Percentiles rank a stretch among this genome's conserved stretches.
Evolutionary conservation across 2,888 invertebrate genomes (phyloP).

Genomic region (Dynastes maya): DNA sequence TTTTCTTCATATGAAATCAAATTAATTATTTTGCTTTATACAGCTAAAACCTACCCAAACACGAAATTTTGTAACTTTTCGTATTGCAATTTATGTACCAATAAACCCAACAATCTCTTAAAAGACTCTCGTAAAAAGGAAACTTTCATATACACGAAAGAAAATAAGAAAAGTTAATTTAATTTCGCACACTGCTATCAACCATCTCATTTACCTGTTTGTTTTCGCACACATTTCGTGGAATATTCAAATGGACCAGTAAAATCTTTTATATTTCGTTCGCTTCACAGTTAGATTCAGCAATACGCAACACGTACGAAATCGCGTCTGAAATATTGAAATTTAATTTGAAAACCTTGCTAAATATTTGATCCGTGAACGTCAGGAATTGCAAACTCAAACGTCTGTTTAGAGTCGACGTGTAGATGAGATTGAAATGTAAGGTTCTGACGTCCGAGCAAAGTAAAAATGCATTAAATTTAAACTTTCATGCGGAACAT

Average conservation of each 20-base stretch:
- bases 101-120: not conserved
- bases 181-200: constrained; percentile 8
- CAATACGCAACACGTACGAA: constrained; percentile 29
- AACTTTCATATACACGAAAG: not conserved
- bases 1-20: no score
- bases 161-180: not conserved
- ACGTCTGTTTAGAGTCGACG: constrained; percentile 44
- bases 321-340: constrained; percentile 49
- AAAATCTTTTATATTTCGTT: constrained; percentile 23
- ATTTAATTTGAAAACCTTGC: constrained; percentile 49
- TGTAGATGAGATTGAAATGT: constrained; percentile 46
- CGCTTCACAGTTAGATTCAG: constrained; percentile 25
- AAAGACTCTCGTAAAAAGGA: not conserved
- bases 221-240: constrained; percentile 19
- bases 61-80: no score
- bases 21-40: no score
- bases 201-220: constrained; percentile 28
- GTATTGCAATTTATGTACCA: no score
- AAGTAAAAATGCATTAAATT: constrained; percentile 48
- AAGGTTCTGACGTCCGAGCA: constrained; percentile 32
- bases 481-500: constrained; percentile 50
- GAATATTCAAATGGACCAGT: constrained; percentile 28
- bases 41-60: no score
- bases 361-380: constrained; percentile 44
- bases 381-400: constrained; percentile 44